These are phyloP conservation scores for Invenusta paracnida DNA, from an alignment of 2,888 invertebrate species.

Conservation along the genomic window DNA sequence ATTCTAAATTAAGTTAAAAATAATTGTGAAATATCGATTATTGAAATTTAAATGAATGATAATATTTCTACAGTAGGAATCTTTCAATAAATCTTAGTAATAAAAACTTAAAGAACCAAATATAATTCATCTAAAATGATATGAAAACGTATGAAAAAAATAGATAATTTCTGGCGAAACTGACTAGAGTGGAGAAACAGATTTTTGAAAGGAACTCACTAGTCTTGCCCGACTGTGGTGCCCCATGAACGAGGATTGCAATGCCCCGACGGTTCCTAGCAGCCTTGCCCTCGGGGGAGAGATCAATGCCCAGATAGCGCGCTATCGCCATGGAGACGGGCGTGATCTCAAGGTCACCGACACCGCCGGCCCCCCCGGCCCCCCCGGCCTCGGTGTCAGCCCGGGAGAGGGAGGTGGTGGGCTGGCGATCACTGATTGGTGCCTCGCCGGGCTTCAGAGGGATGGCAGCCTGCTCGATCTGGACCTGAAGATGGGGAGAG, in stretches of 20 bases:
- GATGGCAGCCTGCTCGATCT: neutral
- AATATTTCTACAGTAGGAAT: neutral
- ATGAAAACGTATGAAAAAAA: no score
- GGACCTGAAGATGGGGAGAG: neutral
- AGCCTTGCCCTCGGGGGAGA: conserved; percentile 59
- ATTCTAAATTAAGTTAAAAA: no score
- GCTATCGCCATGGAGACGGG: conserved; percentile 61
- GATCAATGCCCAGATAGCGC: conserved; percentile 59
- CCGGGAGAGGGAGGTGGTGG: neutral
- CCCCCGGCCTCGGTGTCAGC: neutral
- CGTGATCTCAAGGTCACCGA: conserved; percentile 59
- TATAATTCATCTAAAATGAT: no score
- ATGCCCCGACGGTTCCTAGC: conserved; percentile 59
- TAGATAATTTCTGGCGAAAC: no score
- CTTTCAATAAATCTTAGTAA: no score
- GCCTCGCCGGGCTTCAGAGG: neutral
- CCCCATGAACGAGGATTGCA: conserved; percentile 59
- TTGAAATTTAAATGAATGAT: no score
- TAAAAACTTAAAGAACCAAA: no score
- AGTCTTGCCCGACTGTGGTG: conserved; percentile 57
- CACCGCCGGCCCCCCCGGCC: no score
- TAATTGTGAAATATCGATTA: no score
- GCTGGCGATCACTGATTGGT: neutral
- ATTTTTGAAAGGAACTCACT: neutral
- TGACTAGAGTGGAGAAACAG: no score